A percentile compares a stretch with the other conserved stretches of the same genome.
Evolutionary conservation across 2,888 invertebrate genomes (phyloP).

Genomic region (Mimumesa dahlbomi): DNA sequence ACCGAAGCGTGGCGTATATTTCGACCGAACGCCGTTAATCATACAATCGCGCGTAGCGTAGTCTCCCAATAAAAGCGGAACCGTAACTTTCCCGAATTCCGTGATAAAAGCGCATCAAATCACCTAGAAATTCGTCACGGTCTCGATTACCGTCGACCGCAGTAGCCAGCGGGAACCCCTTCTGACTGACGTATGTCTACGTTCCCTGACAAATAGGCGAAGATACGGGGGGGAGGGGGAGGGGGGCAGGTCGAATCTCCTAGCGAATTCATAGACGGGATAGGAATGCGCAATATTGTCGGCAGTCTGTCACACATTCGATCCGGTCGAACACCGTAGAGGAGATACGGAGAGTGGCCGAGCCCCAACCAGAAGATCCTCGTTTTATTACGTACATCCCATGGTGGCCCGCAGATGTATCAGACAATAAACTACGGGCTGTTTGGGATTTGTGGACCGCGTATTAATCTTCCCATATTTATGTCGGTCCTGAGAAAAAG

Average conservation of each 20-base stretch:
- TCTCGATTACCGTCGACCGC: conserved; percentile 45
- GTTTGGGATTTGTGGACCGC: conserved; percentile 75
- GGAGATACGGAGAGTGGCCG: conserved; percentile 25
- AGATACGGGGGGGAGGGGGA: background rate
- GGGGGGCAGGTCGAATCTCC: conserved; percentile 17
- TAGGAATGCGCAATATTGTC: conserved; percentile 77
- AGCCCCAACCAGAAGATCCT: conserved; percentile 30
- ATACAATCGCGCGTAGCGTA: no score
- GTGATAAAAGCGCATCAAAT: conserved; percentile 46
- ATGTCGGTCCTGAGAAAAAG: conserved; percentile 59
- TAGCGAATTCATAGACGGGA: conserved; percentile 66
- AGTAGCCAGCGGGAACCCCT: conserved; percentile 33
- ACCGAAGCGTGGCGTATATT: no score
- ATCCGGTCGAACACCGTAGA: conserved; percentile 62
- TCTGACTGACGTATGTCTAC: conserved; percentile 33
- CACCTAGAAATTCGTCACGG: conserved; percentile 54
- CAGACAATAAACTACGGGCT: conserved; percentile 75
- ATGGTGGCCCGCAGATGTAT: conserved; percentile 65
- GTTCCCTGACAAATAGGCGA: conserved; percentile 47
- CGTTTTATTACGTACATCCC: conserved; percentile 65
- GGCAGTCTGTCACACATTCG: conserved; percentile 78
- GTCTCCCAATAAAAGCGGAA: no score
- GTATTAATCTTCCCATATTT: conserved; percentile 78
- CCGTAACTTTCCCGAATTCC: conserved; percentile 9
- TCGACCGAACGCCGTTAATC: no score